Conservation (phyloP, 2,113 vertebrate genomes). For the Muntiacus reevesi region DNA sequence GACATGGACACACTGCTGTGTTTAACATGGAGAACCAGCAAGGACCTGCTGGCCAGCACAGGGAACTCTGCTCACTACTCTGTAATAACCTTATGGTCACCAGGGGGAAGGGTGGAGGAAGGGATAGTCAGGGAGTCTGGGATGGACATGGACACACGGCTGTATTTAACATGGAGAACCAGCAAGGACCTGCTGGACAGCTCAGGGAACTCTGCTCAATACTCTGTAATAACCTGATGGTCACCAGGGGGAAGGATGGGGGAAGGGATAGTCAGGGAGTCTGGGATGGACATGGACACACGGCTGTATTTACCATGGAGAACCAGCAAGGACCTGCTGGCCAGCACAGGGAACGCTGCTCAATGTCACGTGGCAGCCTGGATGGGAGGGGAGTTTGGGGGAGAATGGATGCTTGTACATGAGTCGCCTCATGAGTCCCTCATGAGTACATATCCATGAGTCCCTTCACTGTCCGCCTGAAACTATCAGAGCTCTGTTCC, state of each 20-base stretch:
- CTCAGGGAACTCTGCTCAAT: background rate
- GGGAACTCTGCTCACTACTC: no score
- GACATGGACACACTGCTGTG: background rate
- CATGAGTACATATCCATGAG: background rate
- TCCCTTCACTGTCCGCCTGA: background rate
- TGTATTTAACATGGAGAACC: background rate
- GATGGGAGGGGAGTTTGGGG: background rate
- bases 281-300: no score
- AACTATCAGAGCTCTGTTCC: background rate
- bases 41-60: no score
- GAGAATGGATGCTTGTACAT: background rate
- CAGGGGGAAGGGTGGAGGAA: background rate
- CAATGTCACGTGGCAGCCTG: background rate
- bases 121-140: accelerated
- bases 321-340: accelerated
- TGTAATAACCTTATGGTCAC: background rate
- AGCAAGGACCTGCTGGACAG: background rate
- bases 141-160: no score
- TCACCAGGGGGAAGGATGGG: accelerated
- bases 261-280: background rate
- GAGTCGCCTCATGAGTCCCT: no score
- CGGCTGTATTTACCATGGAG: background rate
- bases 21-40: background rate
- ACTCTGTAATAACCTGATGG: background rate
- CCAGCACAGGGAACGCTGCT: background rate